Percentiles rank a stretch among this genome's conserved stretches.
phyloP scores from a whole-genome alignment of 2,113 vertebrate species.

The Aleadryas rufinucha region DNA sequence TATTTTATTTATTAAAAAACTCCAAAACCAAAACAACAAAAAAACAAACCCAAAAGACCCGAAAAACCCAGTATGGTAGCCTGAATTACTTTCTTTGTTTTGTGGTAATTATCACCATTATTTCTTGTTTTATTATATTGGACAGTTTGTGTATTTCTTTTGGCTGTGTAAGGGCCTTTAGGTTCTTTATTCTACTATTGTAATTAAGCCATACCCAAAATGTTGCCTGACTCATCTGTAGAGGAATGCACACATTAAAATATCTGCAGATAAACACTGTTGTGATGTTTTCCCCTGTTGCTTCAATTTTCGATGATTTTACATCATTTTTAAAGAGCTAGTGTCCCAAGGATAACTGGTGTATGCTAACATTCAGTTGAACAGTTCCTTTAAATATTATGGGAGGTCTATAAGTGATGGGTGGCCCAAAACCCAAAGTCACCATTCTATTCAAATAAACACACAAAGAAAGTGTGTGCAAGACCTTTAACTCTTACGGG shows the following conservation, averaged over 20 bases:
- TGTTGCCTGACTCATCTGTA: not conserved
- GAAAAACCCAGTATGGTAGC: not conserved
- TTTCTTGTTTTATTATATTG: not conserved
- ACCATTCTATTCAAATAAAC: slow-evolving; percentile 43
- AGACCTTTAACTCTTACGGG: slow-evolving; percentile 44
- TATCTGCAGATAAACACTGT: not conserved
- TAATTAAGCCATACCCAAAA: not conserved
- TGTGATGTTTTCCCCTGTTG: not conserved
- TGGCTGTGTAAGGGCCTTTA: not conserved
- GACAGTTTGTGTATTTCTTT: not conserved
- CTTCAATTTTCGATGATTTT: not conserved
- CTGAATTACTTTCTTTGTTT: not conserved
- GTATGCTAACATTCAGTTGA: not conserved
- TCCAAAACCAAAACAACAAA: not conserved
- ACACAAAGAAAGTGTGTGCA: slow-evolving; percentile 15
- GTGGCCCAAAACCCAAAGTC: slow-evolving; percentile 39
- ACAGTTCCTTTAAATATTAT: not conserved
- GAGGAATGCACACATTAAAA: not conserved
- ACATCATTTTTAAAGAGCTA: not conserved
- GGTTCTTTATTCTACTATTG: not conserved
- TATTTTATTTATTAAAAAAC: not conserved
- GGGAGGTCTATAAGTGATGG: slow-evolving; percentile 36
- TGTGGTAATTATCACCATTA: not conserved
- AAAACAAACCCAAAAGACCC: not conserved
- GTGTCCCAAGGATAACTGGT: not conserved